Percentiles rank a stretch among this genome's conserved stretches.
phyloP scores from a whole-genome alignment of 2,113 vertebrate genomes.

The Sceloporus undulatus region DNA sequence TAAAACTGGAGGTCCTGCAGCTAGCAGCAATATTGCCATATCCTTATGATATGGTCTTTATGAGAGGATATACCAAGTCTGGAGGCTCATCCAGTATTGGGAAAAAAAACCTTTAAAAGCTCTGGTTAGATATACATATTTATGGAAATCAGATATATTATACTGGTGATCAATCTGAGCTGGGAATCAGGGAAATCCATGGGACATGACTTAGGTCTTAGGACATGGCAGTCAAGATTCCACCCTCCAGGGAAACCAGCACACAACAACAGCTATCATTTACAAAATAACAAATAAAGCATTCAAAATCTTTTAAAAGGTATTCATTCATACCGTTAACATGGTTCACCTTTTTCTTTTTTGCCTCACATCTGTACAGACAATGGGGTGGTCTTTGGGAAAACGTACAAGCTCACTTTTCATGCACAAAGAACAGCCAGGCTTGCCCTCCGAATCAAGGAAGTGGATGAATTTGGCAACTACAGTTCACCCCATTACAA shows the following conservation, averaged over 20 bases:
- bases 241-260: neutral
- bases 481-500: conserved; percentile 90
- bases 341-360: neutral
- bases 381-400: conserved; percentile 71
- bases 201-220: neutral
- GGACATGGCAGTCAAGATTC: too few species aligned
- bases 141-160: neutral
- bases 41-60: too few species aligned
- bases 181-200: neutral
- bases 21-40: too few species aligned
- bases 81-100: too few species aligned
- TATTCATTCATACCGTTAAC: neutral
- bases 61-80: too few species aligned
- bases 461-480: conserved; percentile 89
- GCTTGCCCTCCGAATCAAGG: conserved; percentile 80
- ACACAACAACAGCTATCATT: neutral
- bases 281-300: neutral
- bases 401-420: conserved; percentile 81
- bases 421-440: conserved; percentile 84
- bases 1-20: too few species aligned
- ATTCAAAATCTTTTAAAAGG: neutral
- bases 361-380: conserved; percentile 55
- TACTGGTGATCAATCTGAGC: neutral
- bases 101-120: neutral
- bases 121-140: neutral